Conservation (phyloP, 2,888 invertebrate species). For the Drosophila picticornis region DNA sequence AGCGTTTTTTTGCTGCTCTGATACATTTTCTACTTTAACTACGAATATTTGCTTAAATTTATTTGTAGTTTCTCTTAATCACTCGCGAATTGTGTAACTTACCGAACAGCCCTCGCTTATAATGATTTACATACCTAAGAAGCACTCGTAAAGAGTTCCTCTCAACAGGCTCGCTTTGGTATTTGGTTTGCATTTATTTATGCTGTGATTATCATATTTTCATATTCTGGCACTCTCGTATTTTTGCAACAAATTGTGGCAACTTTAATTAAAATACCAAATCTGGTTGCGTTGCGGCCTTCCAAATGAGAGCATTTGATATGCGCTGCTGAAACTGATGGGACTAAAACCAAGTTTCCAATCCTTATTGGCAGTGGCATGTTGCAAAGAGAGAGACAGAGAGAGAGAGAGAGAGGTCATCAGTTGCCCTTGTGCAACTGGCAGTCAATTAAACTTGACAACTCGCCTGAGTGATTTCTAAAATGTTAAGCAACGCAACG, state of each 20-base stretch:
- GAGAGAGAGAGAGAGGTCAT: neutral
- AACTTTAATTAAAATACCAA: slow-evolving; percentile 58
- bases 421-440: slow-evolving; percentile 39
- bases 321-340: slow-evolving; percentile 28
- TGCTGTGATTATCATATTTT: slow-evolving; percentile 32
- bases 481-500: slow-evolving; percentile 17
- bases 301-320: neutral
- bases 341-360: slow-evolving; percentile 27
- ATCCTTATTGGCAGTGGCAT: slow-evolving; percentile 21
- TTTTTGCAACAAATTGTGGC: slow-evolving; percentile 59
- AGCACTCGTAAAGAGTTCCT: neutral
- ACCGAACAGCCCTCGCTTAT: slow-evolving; percentile 9
- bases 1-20: too few species aligned
- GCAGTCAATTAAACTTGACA: slow-evolving; percentile 53
- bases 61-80: too few species aligned
- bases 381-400: neutral
- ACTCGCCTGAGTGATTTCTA: slow-evolving; percentile 8
- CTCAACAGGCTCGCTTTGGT: slow-evolving; percentile 2
- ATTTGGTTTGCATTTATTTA: slow-evolving; percentile 36
- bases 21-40: too few species aligned
- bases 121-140: slow-evolving; percentile 22
- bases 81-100: neutral
- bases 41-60: too few species aligned
- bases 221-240: slow-evolving; percentile 16
- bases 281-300: slow-evolving; percentile 11